A percentile compares a stretch with the other conserved stretches of the same genome.
These are phyloP conservation scores for Echinarachnius parma DNA, from an alignment of 53 echinoderm and acorn worm species.

Conservation along the genomic window DNA sequence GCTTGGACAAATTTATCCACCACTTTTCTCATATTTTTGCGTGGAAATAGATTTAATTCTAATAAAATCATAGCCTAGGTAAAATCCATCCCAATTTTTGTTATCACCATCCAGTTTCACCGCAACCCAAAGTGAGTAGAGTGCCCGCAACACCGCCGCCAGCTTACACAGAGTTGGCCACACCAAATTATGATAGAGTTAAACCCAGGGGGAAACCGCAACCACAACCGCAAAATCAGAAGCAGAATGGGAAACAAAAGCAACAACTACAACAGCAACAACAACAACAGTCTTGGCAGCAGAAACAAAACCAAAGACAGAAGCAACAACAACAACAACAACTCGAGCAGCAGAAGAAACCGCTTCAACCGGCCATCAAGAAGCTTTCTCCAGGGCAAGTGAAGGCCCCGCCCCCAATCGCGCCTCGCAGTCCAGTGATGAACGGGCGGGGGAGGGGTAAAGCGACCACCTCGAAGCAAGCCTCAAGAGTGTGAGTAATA, in stretches of 20 bases:
- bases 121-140: not conserved
- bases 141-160: not conserved
- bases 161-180: not conserved
- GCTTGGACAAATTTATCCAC: too few relatives aligned
- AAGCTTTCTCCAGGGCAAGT: constrained; percentile 25
- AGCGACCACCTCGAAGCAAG: not conserved
- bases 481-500: too few relatives aligned
- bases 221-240: constrained; percentile 4
- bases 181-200: too few relatives aligned
- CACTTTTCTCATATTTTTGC: too few relatives aligned
- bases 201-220: constrained; percentile 20
- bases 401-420: constrained; percentile 80
- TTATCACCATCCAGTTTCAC: not conserved
- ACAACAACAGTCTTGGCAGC: not conserved
- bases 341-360: constrained; percentile 1
- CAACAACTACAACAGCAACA: not conserved
- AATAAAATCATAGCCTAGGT: too few relatives aligned
- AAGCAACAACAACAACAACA: constrained; percentile 5
- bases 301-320: not conserved
- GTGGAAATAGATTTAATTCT: too few relatives aligned
- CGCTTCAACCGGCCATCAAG: constrained; percentile 8
- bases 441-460: constrained; percentile 19
- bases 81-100: too few relatives aligned
- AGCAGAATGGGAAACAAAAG: not conserved
- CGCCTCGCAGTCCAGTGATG: constrained; percentile 61